Base-by-base conservation (phyloP, 1,140 invertebrate genomes). In the Tyrophagus putrescentiae region DNA sequence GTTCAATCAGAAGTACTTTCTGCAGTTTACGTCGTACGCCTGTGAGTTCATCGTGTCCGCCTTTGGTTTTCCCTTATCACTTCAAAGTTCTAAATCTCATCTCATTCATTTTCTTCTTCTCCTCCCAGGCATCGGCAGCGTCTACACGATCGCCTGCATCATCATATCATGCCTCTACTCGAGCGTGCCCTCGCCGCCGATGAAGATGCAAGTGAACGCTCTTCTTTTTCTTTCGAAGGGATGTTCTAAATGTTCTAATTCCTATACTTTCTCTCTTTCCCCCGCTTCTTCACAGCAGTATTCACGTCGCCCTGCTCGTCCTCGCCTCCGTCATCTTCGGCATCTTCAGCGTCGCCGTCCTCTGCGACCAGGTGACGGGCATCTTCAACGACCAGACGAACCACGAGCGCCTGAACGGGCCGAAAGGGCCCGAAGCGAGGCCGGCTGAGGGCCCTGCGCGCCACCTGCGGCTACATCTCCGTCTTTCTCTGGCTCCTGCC, bases 1-100 rank as follows among this genome's bases (percentile, higher is more conserved):
- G 76, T 92, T 89, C 69, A 99, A 99, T 79, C 96, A 98, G 77
- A 98, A 98, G 74, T 98, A 87, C 76, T 98, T 99, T 79, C 92
- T 98, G 64, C 31, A 63, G 57, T 68, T 61, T 58, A 62, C 60
- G 23, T 54, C 52, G 18, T 54, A 54, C 25, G 28, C 52, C 11
- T 54, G 52, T 54, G 39, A 3, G 52, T 42, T 34, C n/a, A n/a
- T n/a, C n/a, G n/a, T n/a, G n/a, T n/a, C n/a, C n/a, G n/a, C n/a
- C n/a, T n/a, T n/a, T n/a, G n/a, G n/a, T n/a, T 54, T 31, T 31
- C 39, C 21, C 27, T 3, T 50, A 16, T n/a, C 6, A n/a, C 27
- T 50, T 50, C 13, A 11, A 3, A 16, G 27, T 4, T 16, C 2
- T 16, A 28, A 11, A 50, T 50, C 32, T 3, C 21, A 4, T n/a